These are phyloP conservation scores for Ammodytes dubius DNA, from an alignment of 2,113 vertebrate species.

Conservation along the genomic window DNA sequence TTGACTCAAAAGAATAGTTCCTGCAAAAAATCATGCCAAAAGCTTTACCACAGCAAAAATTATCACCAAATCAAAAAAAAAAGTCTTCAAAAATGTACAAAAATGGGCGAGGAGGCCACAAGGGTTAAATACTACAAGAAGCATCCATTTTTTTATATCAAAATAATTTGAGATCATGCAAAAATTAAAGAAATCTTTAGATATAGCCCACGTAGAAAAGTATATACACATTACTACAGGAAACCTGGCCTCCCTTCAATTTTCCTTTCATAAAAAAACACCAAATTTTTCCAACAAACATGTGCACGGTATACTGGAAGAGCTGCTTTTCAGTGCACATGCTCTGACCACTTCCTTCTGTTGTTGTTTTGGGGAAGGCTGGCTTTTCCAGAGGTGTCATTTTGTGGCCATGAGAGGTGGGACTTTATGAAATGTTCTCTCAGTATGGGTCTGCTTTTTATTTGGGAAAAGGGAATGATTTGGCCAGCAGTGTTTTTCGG, in stretches of 20 bases:
- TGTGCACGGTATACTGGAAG: background rate
- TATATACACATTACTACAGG: background rate
- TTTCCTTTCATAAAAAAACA: background rate
- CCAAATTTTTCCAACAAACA: background rate
- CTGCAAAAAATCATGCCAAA: too few species aligned
- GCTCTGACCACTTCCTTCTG: slow-evolving; percentile 40
- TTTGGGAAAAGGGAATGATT: slow-evolving; percentile 57
- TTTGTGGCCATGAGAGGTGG: slow-evolving; percentile 51
- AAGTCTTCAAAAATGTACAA: too few species aligned
- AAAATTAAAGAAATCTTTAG: background rate
- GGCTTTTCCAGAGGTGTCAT: slow-evolving; percentile 61
- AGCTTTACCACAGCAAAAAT: too few species aligned
- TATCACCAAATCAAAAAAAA: too few species aligned
- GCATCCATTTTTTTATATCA: background rate
- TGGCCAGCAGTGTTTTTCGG: slow-evolving; percentile 39
- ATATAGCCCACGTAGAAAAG: background rate
- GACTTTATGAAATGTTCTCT: slow-evolving; percentile 57
- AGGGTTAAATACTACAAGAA: background rate
- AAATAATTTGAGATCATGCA: background rate
- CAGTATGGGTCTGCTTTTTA: slow-evolving; percentile 54
- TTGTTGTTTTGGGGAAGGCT: slow-evolving; percentile 14
- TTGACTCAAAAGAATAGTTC: too few species aligned
- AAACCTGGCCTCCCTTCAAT: background rate
- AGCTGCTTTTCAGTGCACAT: slow-evolving; percentile 9
- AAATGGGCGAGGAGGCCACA: too few species aligned